Evolutionary conservation across 2,113 vertebrate species (phyloP).

Genomic region (Gopherus evgoodei): DNA sequence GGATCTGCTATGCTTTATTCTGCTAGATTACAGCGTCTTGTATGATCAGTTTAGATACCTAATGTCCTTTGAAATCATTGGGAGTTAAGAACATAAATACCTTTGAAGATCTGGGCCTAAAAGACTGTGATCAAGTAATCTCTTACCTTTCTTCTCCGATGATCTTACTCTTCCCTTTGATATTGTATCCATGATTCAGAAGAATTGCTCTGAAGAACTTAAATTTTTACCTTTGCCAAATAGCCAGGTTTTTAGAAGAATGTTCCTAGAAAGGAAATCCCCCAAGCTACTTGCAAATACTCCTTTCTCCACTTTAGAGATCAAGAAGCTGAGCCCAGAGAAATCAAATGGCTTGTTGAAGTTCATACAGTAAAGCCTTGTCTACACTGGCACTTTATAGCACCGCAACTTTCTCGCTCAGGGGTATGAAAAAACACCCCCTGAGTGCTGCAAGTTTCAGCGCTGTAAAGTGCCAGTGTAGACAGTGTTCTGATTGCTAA

Average conservation of each 20-base stretch:
- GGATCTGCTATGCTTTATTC: not conserved
- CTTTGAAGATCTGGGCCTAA: not conserved
- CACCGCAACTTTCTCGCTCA: too few relatives aligned
- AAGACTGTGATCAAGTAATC: not conserved
- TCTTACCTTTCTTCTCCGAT: not conserved
- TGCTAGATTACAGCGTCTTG: too few relatives aligned
- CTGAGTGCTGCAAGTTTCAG: too few relatives aligned
- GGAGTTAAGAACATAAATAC: too few relatives aligned
- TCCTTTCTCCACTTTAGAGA: not conserved
- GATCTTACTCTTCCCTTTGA: not conserved
- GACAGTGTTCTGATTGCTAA: slow-evolving; percentile 15
- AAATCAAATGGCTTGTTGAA: not conserved
- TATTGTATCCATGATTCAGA: not conserved
- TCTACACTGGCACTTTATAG: too few relatives aligned
- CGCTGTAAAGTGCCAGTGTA: too few relatives aligned
- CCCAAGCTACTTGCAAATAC: not conserved
- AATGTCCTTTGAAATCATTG: too few relatives aligned
- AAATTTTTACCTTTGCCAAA: slow-evolving; percentile 30
- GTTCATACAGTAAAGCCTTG: not conserved
- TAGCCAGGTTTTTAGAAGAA: slow-evolving; percentile 31
- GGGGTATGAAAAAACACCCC: too few relatives aligned
- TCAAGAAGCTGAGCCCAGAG: not conserved
- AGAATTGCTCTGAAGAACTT: slow-evolving; percentile 53
- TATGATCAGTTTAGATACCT: too few relatives aligned
- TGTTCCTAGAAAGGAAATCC: slow-evolving; percentile 12